phyloP scores from a whole-genome alignment of 1,140 invertebrate genomes.

The Rhysida immarginata region DNA sequence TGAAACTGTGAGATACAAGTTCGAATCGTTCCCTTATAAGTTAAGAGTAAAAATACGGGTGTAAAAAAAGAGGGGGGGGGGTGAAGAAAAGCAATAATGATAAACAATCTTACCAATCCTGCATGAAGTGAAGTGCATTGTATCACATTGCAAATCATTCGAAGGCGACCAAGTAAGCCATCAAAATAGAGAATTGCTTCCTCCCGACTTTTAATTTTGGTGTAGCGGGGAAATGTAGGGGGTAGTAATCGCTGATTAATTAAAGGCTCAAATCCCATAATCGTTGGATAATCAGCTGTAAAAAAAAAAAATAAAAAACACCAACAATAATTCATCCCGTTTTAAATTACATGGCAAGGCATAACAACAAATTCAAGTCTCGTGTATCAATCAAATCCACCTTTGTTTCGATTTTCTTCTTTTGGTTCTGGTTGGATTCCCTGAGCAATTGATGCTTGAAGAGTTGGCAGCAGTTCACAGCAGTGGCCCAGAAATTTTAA shows the following conservation, averaged over 20 bases:
- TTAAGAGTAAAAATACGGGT: no score
- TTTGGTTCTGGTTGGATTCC: slow-evolving; percentile 49
- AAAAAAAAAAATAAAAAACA: slow-evolving; percentile 3
- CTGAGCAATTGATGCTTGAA: slow-evolving; percentile 55
- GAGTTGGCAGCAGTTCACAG: slow-evolving; percentile 59
- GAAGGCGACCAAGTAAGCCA: slow-evolving; percentile 58
- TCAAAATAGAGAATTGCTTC: slow-evolving; percentile 75
- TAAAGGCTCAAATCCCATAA: slow-evolving; percentile 81
- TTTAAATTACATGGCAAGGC: neutral
- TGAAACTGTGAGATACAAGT: no score
- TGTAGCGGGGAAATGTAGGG: slow-evolving; percentile 94
- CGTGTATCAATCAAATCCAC: neutral
- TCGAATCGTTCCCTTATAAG: no score
- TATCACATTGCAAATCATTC: slow-evolving; percentile 66
- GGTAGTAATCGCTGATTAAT: slow-evolving; percentile 87
- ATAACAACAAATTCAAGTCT: neutral
- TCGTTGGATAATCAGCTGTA: slow-evolving; percentile 28
- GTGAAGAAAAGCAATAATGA: no score
- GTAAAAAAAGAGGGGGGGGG: no score
- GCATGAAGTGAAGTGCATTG: slow-evolving; percentile 60
- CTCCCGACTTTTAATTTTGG: slow-evolving; percentile 67
- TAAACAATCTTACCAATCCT: slow-evolving; percentile 50
- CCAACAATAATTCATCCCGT: no score
- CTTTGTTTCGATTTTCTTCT: slow-evolving; percentile 2
- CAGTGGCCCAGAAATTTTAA: slow-evolving; percentile 50